These are phyloP conservation scores for Aleiodes sp. DNA, from an alignment of 1,140 invertebrate genomes.

Conservation along the genomic window DNA sequence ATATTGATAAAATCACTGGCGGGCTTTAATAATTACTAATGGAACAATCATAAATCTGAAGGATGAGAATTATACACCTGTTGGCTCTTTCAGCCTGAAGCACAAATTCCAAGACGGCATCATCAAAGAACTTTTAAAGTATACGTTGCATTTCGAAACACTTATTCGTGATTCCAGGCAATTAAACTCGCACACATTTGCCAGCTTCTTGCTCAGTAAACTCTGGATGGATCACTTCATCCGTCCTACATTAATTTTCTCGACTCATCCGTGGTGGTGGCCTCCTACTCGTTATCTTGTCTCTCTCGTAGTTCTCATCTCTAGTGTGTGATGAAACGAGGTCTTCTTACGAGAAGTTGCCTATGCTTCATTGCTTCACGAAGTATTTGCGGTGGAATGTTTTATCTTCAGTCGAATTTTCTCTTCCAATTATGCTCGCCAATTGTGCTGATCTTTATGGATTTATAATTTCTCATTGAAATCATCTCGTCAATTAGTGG, in stretches of 20 bases:
- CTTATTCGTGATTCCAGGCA: slow-evolving; percentile 47
- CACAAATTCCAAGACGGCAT: background rate
- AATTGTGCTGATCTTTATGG: too few species aligned
- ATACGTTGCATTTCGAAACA: slow-evolving; percentile 35
- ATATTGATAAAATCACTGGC: background rate
- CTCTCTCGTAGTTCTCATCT: slow-evolving; percentile 35
- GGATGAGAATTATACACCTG: slow-evolving; percentile 18
- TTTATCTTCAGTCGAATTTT: too few species aligned
- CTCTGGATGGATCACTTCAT: slow-evolving; percentile 49
- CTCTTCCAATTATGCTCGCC: too few species aligned
- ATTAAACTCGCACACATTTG: slow-evolving; percentile 45
- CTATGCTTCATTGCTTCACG: too few species aligned
- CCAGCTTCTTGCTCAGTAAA: slow-evolving; percentile 23
- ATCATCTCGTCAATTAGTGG: too few species aligned
- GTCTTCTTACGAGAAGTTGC: background rate
- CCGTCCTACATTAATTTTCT: slow-evolving; percentile 51
- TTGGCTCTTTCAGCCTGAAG: slow-evolving; percentile 7
- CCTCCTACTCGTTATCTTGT: slow-evolving; percentile 15
- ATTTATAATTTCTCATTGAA: too few species aligned
- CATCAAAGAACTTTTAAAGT: slow-evolving; percentile 21
- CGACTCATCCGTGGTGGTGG: slow-evolving; percentile 36
- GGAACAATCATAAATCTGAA: too few species aligned
- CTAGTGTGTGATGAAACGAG: background rate
- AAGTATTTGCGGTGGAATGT: too few species aligned
- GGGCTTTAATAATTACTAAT: too few species aligned